Evolutionary conservation across 2,888 invertebrate genomes (phyloP).

Genomic region (Shargacucullia verbasci): DNA sequence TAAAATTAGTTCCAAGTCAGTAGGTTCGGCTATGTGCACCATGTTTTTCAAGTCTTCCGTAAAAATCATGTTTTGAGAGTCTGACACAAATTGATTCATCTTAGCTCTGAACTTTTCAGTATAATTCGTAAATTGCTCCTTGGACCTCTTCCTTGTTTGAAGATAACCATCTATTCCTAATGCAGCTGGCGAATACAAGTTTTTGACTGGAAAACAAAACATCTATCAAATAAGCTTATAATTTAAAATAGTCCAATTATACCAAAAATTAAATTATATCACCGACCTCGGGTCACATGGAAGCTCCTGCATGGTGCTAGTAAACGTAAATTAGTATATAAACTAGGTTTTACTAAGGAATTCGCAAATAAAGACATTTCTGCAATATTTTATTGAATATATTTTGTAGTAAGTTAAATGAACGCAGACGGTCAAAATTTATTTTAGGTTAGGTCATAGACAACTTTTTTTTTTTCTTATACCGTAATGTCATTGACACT

Average conservation of each 20-base stretch:
- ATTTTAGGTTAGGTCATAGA: slow-evolving; percentile 45
- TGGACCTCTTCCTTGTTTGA: slow-evolving; percentile 84
- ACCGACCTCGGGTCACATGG: slow-evolving; percentile 64
- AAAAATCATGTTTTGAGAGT: slow-evolving; percentile 91
- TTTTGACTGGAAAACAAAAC: slow-evolving; percentile 66
- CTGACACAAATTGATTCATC: slow-evolving; percentile 90
- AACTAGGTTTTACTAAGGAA: slow-evolving; percentile 59
- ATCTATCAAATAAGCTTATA: no score
- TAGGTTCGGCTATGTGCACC: slow-evolving; percentile 91
- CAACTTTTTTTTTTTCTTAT: not conserved
- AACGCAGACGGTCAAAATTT: slow-evolving; percentile 5
- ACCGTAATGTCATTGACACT: no score
- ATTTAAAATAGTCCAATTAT: not conserved
- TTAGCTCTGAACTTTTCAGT: slow-evolving; percentile 91
- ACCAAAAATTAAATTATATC: no score
- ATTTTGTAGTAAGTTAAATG: not conserved
- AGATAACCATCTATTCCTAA: slow-evolving; percentile 91
- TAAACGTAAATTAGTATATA: slow-evolving; percentile 59
- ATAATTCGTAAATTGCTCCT: slow-evolving; percentile 90
- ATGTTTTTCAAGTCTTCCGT: slow-evolving; percentile 96
- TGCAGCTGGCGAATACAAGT: slow-evolving; percentile 88
- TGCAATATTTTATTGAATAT: slow-evolving; percentile 13
- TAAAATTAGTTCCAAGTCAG: slow-evolving; percentile 90
- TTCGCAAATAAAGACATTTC: slow-evolving; percentile 71
- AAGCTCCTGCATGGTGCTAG: slow-evolving; percentile 61